Percentiles rank a stretch among this genome's conserved stretches.
These are phyloP conservation scores for Hydrolagus colliei DNA, from an alignment of 2,797 vertebrate genomes.

Conservation along the genomic window DNA sequence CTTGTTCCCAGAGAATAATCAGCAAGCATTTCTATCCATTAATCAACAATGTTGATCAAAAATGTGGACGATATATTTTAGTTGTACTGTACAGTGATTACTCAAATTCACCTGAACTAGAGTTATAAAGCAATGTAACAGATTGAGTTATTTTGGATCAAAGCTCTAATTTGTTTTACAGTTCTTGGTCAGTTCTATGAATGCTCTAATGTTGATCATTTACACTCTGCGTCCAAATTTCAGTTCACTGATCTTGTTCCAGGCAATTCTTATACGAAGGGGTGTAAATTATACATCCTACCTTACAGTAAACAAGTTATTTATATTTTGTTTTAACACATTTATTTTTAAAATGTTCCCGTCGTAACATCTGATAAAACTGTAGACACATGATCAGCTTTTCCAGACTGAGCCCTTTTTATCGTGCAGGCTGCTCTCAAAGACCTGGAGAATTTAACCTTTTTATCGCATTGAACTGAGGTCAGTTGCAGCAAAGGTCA, in stretches of 20 bases:
- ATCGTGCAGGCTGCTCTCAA: background rate
- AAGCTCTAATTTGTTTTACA: too few species aligned
- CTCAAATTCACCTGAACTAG: too few species aligned
- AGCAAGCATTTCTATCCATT: background rate
- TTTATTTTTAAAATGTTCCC: constrained; percentile 16
- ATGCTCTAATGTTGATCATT: too few species aligned
- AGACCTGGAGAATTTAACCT: background rate
- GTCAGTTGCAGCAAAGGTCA: background rate
- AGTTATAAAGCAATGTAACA: too few species aligned
- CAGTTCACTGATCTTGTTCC: background rate
- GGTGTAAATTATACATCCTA: background rate
- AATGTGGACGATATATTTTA: too few species aligned
- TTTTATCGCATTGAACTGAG: background rate
- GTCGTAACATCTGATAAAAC: constrained; percentile 8
- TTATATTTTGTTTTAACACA: constrained; percentile 1
- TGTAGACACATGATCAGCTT: background rate
- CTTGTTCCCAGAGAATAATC: background rate
- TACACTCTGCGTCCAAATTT: too few species aligned
- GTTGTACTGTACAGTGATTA: too few species aligned
- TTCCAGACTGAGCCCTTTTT: background rate
- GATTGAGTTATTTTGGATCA: too few species aligned
- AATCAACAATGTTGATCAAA: too few species aligned
- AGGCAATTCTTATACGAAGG: background rate
- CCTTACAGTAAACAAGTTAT: constrained; percentile 19
- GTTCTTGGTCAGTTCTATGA: too few species aligned